These are phyloP conservation scores for Drosophila fungiperda DNA, from an alignment of 2,888 invertebrate genomes.

Conservation along the genomic window DNA sequence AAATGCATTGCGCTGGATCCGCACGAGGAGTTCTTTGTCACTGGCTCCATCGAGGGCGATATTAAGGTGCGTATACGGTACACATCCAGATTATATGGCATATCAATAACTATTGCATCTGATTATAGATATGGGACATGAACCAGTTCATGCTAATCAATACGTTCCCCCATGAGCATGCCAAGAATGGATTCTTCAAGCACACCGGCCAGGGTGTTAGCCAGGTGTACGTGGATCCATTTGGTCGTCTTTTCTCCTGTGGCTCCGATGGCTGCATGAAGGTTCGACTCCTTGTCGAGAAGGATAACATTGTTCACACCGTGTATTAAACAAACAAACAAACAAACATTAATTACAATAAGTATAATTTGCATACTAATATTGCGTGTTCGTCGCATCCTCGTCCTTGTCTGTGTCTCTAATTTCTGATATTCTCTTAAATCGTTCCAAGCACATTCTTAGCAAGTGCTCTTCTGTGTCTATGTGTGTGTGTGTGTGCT, in stretches of 20 bases:
- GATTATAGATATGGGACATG: slow-evolving; percentile 94
- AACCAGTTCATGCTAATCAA: slow-evolving; percentile 94
- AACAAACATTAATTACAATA: slow-evolving; percentile 14
- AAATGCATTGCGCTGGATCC: slow-evolving; percentile 98
- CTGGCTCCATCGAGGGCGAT: slow-evolving; percentile 97
- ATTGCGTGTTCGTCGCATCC: slow-evolving; percentile 32
- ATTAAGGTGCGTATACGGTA: slow-evolving; percentile 89
- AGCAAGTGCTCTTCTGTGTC: slow-evolving; percentile 8
- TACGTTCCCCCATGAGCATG: slow-evolving; percentile 97
- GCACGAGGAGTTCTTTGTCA: slow-evolving; percentile 97
- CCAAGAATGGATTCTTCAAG: slow-evolving; percentile 97
- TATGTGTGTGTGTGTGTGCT: slow-evolving; percentile 1
- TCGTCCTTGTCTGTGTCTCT: slow-evolving; percentile 18
- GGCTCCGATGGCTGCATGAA: slow-evolving; percentile 99
- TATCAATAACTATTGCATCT: slow-evolving; percentile 16
- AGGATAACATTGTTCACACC: slow-evolving; percentile 88
- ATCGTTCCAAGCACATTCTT: slow-evolving; percentile 39
- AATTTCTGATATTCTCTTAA: slow-evolving; percentile 8
- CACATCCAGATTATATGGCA: slow-evolving; percentile 1
- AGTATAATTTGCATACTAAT: slow-evolving; percentile 45
- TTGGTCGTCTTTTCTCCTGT: slow-evolving; percentile 97
- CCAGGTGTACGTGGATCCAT: slow-evolving; percentile 96
- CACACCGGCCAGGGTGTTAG: slow-evolving; percentile 98
- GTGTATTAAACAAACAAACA: slow-evolving; percentile 85
- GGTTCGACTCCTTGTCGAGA: slow-evolving; percentile 95